These are phyloP conservation scores for Neocrepidodera transversa DNA, from an alignment of 2,888 invertebrate species.

Conservation along the genomic window DNA sequence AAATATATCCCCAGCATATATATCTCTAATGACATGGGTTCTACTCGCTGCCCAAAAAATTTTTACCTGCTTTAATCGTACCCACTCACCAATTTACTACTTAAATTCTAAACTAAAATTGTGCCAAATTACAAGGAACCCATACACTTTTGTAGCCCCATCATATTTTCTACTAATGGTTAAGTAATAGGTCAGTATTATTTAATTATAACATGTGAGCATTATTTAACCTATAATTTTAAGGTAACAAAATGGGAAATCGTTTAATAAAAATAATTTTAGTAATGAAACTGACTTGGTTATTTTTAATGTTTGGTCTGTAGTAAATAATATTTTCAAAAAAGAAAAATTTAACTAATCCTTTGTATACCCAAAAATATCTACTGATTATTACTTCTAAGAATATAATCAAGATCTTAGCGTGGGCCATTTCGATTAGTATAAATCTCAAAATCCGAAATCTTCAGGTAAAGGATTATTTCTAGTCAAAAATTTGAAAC, in stretches of 20 bases:
- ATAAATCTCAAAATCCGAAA: constrained; percentile 13
- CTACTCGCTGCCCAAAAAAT: constrained; percentile 7
- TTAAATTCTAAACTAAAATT: constrained; percentile 36
- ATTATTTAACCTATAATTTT: constrained; percentile 31
- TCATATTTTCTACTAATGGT: constrained; percentile 38
- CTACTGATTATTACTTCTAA: constrained; percentile 4
- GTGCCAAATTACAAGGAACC: constrained; percentile 41
- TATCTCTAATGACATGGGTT: constrained; percentile 8
- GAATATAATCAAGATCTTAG: constrained; percentile 14
- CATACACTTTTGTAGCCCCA: constrained; percentile 27
- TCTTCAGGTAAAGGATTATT: constrained; percentile 20
- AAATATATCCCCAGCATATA: constrained; percentile 14
- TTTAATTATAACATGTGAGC: constrained; percentile 37
- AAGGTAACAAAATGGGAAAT: constrained; percentile 28
- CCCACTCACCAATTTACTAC: constrained; percentile 29
- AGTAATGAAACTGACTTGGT: constrained; percentile 3
- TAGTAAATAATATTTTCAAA: no score
- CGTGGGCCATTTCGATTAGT: constrained; percentile 6
- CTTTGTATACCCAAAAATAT: background rate
- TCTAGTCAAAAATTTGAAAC: constrained; percentile 12
- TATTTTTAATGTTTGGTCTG: no score
- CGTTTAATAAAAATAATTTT: constrained; percentile 33
- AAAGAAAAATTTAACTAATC: no score
- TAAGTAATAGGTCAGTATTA: constrained; percentile 39
- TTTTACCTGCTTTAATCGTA: constrained; percentile 33